Evolutionary conservation across 2,888 invertebrate genomes (phyloP).

Genomic region (Harmothoe impar): DNA sequence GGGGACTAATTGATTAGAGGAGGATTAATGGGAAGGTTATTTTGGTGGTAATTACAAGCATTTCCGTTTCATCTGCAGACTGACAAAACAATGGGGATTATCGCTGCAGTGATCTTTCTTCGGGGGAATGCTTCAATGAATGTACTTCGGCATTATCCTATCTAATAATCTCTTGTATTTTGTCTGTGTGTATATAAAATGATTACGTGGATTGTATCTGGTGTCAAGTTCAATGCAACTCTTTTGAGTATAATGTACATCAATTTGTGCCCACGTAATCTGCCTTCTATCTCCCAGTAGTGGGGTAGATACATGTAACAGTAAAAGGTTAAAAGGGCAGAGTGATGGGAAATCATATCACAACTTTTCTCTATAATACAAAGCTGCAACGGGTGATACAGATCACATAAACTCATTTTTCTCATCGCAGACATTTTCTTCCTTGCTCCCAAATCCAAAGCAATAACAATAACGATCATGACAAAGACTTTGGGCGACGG

Average conservation of each 20-base stretch:
- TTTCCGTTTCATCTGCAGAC: neutral
- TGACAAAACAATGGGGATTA: neutral
- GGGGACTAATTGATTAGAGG: neutral
- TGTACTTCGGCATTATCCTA: neutral
- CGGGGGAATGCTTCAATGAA: neutral
- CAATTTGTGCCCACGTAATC: neutral
- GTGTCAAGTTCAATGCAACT: neutral
- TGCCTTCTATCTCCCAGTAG: neutral
- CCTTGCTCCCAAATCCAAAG: neutral
- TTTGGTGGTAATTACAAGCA: slow-evolving; percentile 5
- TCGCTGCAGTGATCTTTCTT: neutral
- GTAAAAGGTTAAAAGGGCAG: neutral
- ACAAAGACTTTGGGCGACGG: neutral
- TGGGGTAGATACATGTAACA: neutral
- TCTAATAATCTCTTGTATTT: slow-evolving; percentile 5
- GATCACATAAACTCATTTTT: neutral
- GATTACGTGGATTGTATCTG: neutral
- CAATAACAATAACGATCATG: neutral
- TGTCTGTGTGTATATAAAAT: neutral
- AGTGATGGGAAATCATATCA: neutral
- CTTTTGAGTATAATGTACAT: neutral
- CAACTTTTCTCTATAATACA: neutral
- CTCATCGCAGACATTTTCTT: neutral
- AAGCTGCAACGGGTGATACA: neutral
- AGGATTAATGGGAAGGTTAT: neutral